A percentile compares a stretch with the other conserved stretches of the same genome.
Conservation (phyloP, 2,113 vertebrate genomes). For the Pedetes capensis region DNA sequence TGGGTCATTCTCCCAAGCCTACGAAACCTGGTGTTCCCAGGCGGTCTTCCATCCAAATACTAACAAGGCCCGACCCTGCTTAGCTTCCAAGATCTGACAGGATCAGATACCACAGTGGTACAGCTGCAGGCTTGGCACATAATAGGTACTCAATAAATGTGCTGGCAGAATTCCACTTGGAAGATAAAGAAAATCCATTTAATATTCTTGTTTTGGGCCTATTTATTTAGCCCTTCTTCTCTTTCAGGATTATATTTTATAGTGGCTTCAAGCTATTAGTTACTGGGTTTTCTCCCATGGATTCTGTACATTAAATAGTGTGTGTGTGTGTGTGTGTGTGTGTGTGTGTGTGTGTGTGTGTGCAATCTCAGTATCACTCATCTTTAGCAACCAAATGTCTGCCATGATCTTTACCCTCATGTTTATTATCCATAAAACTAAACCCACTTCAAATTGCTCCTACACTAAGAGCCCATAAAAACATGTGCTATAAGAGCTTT, state of each 20-base stretch:
- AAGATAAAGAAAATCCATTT: background rate
- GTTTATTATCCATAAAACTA: constrained; percentile 42
- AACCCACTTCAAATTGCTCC: constrained; percentile 42
- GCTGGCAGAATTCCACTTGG: background rate
- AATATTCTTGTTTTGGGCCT: background rate
- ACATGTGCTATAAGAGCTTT: constrained; percentile 39
- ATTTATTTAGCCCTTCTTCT: background rate
- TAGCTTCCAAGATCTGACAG: too few species aligned
- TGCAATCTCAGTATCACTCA: background rate
- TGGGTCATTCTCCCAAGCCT: too few species aligned
- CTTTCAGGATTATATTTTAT: constrained; percentile 11
- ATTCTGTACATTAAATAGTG: background rate
- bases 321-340: too few species aligned
- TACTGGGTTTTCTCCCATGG: background rate
- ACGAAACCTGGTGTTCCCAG: too few species aligned
- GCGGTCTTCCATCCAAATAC: too few species aligned
- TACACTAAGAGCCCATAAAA: background rate
- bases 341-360: background rate
- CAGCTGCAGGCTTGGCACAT: too few species aligned
- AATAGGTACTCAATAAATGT: background rate
- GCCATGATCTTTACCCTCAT: background rate
- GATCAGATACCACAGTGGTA: too few species aligned
- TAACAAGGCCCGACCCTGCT: too few species aligned
- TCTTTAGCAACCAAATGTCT: constrained; percentile 42
- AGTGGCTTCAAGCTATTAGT: background rate